Base-by-base conservation (phyloP, 2,797 vertebrate species). In the Furcifer pardalis region DNA sequence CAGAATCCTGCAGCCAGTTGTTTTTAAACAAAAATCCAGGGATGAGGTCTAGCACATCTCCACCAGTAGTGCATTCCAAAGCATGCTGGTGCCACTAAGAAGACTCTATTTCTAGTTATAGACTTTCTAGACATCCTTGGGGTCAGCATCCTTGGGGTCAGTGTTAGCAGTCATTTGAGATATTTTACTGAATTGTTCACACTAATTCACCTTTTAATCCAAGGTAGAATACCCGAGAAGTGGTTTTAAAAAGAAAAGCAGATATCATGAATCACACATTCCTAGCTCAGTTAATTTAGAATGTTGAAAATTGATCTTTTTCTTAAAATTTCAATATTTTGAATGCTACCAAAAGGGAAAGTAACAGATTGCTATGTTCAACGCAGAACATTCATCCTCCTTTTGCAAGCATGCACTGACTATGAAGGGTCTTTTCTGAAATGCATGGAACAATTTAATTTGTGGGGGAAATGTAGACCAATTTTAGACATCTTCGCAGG, bases 271-370 rank as follows among this genome's bases (percentile, higher is more conserved):
- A 95, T 94, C 93, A 94, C 92, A 90, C 85, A 69, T 94, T 95
- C 90, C 92, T 89, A 95, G 93, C 93, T 94, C 75, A 80, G 91
- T 93, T 95, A 95, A 96, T 95, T 93, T 93, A 91, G 90, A 93
- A 93, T 91, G 89, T 95, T 94, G 95, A 95, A 93, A 96, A 91
- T 91, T 91, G 95, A 91, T 95, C 94, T 93, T 92, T 95, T 89
- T 89, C 93, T 92, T 90, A 89, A 94, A 95, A 95, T 94, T 96
- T 96, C 92, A 93, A 89, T 95, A 92, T 92, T 94, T 92, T 96
- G 95, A 96, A 96, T 96, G 96, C 96, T 94, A 95, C 84, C 92
- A 93, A 96, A 96, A 96, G 96, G 96, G 95, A 95, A 95, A 96
- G 92, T 90, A 93, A 96, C 96, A 96, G 95, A 96, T 95, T 96